Percentiles rank a stretch among this genome's conserved stretches.
phyloP scores from a whole-genome alignment of 2,113 vertebrate species.

The Garra rufa region DNA sequence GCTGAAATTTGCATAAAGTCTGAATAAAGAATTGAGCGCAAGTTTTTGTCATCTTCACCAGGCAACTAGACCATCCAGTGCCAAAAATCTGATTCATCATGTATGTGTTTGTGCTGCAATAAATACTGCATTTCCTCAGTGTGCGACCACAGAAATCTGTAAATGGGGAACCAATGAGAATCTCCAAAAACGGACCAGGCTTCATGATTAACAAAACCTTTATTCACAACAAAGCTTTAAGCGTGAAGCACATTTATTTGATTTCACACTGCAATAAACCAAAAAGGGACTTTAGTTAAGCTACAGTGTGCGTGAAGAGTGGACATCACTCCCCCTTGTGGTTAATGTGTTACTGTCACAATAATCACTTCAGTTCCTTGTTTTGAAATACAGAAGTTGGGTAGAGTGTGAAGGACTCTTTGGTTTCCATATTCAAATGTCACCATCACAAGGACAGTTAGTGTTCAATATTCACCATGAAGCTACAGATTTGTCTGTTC shows the following conservation, averaged over 20 bases:
- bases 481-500: background rate
- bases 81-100: too few relatives aligned
- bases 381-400: background rate
- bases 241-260: background rate
- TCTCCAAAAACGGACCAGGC: background rate
- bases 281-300: background rate
- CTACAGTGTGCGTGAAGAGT: too few relatives aligned
- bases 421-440: background rate
- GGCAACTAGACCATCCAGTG: too few relatives aligned
- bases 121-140: background rate
- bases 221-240: background rate
- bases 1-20: background rate
- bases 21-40: background rate
- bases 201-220: background rate
- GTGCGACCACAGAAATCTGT: background rate
- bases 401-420: too few relatives aligned
- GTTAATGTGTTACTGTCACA: background rate
- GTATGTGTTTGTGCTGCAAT: too few relatives aligned
- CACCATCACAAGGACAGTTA: background rate
- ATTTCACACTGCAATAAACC: background rate
- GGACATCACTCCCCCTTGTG: background rate
- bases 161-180: too few relatives aligned
- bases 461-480: constrained; percentile 4
- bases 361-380: constrained; percentile 7
- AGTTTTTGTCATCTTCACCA: too few relatives aligned